Evolutionary conservation across 2,113 vertebrate species (phyloP).

Genomic region (Mesitornis unicolor): DNA sequence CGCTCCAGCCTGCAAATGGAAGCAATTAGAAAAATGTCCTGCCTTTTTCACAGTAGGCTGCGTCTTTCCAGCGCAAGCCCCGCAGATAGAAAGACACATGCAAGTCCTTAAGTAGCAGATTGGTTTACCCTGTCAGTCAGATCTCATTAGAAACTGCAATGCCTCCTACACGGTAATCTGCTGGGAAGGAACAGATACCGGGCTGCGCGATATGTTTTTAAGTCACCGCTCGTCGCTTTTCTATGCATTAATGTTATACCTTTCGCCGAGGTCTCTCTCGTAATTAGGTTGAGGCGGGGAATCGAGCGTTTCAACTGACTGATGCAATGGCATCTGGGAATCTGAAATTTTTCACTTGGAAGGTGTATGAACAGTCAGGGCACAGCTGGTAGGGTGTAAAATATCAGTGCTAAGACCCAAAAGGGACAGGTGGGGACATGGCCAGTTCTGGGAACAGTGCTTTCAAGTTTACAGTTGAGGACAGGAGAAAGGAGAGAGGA

Average conservation of each 20-base stretch:
- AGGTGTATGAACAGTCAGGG: background rate
- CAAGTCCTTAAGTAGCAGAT: background rate
- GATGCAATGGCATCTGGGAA: background rate
- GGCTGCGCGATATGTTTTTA: background rate
- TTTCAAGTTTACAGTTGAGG: background rate
- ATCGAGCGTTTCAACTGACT: background rate
- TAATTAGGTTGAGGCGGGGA: background rate
- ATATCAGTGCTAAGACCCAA: background rate
- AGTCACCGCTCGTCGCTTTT: background rate
- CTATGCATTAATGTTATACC: background rate
- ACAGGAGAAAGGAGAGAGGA: background rate
- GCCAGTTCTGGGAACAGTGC: background rate
- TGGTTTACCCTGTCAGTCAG: background rate
- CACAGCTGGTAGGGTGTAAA: background rate
- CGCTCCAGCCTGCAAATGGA: background rate
- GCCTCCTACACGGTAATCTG: background rate
- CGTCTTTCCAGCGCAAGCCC: background rate
- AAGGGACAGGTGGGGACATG: rapidly evolving
- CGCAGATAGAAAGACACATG: background rate
- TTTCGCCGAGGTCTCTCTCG: background rate
- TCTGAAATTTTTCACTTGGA: background rate
- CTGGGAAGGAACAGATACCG: background rate
- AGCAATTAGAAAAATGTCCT: background rate
- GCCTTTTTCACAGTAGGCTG: background rate
- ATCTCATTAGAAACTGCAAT: background rate